Conservation (phyloP, 2,888 invertebrate genomes). For the Plagodis pulveraria region DNA sequence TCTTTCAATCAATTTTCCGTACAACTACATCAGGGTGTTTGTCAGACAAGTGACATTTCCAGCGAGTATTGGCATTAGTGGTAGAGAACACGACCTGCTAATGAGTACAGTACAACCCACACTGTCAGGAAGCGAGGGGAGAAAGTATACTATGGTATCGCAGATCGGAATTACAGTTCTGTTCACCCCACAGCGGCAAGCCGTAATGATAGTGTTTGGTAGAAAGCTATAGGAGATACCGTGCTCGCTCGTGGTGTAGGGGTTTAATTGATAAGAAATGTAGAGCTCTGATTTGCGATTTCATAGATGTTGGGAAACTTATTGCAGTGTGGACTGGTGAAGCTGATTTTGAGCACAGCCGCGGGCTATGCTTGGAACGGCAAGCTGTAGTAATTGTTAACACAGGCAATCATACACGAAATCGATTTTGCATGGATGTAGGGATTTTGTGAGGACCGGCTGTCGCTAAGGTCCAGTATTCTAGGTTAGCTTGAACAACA, state of each 20-base stretch:
- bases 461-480: no score
- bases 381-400: no score
- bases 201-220: constrained; percentile 60
- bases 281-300: neutral
- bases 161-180: constrained; percentile 53
- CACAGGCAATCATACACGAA: no score
- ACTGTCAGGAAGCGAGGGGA: constrained; percentile 32
- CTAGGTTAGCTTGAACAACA: no score
- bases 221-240: constrained; percentile 54
- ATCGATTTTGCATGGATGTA: no score
- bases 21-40: neutral
- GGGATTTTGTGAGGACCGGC: no score
- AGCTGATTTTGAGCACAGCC: no score
- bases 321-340: neutral
- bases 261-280: constrained; percentile 11
- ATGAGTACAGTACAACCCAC: constrained; percentile 12
- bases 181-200: constrained; percentile 43
- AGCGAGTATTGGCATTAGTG: constrained; percentile 1
- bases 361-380: no score
- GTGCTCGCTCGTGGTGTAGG: constrained; percentile 5
- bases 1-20: neutral
- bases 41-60: constrained; percentile 9
- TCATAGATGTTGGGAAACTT: constrained; percentile 2
- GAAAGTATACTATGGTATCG: constrained; percentile 47
- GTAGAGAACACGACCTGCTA: constrained; percentile 32